These are phyloP conservation scores for Diadophis punctatus DNA, from an alignment of 2,113 vertebrate species.

Conservation along the genomic window DNA sequence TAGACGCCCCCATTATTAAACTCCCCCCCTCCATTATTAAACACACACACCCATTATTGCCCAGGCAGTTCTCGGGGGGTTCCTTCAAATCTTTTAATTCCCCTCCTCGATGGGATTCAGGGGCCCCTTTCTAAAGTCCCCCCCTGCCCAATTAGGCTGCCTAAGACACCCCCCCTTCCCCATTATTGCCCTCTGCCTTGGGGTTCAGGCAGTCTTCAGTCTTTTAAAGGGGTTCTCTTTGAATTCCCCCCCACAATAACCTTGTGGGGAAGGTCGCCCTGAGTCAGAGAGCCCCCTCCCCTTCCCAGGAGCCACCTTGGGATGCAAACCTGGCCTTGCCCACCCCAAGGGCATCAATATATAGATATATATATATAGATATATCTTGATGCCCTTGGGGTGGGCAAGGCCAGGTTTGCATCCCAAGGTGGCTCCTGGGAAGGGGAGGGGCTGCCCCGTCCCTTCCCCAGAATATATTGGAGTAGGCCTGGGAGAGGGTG, in stretches of 20 bases:
- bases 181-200: no score
- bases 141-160: no score
- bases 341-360: not conserved
- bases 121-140: no score
- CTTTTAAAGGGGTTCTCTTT: not conserved
- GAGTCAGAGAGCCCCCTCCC: not conserved
- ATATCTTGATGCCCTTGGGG: no score
- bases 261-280: not conserved
- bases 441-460: not conserved
- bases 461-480: not conserved
- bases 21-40: no score
- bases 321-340: not conserved
- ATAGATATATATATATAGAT: not conserved
- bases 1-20: no score
- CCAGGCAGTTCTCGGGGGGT: not conserved
- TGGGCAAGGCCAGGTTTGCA: no score
- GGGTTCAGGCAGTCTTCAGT: not conserved
- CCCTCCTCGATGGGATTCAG: no score
- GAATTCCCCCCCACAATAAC: not conserved
- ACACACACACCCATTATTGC: not conserved
- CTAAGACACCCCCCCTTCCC: no score
- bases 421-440: no score
- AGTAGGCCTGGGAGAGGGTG: not conserved
- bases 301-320: no score
- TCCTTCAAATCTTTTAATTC: not conserved